Evolutionary conservation across 2,797 vertebrate species (phyloP).

Genomic region (Crax fasciolata): DNA sequence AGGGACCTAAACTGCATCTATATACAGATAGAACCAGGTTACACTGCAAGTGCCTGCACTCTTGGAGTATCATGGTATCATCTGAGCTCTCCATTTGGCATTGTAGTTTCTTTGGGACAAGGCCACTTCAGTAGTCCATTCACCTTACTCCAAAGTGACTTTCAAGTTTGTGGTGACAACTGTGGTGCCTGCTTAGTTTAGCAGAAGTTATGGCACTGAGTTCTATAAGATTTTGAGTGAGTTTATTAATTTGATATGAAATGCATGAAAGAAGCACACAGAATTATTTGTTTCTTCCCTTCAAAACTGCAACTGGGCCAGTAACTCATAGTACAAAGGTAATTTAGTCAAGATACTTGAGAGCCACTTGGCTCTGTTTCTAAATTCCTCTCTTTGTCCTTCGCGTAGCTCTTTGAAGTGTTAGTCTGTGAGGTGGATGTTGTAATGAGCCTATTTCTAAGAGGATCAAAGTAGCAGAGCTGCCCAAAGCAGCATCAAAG

Average conservation of each 20-base stretch:
- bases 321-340: conserved; percentile 63
- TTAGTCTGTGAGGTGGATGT: conserved; percentile 68
- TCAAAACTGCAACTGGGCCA: conserved; percentile 61
- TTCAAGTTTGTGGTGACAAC: neutral
- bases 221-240: neutral
- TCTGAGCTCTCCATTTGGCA: neutral
- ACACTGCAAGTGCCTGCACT: neutral
- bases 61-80: neutral
- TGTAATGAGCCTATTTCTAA: conserved; percentile 74
- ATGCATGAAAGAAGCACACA: neutral
- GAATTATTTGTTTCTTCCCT: conserved; percentile 30
- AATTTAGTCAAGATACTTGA: conserved; percentile 72
- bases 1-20: neutral
- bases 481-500: conserved; percentile 72
- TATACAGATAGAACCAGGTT: neutral
- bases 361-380: conserved; percentile 71
- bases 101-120: neutral
- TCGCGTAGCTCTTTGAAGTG: conserved; percentile 70
- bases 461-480: conserved; percentile 78
- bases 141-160: neutral
- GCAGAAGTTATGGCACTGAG: neutral
- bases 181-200: neutral
- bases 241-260: conserved; percentile 46
- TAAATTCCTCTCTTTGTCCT: conserved; percentile 64
- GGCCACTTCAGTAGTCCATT: neutral